phyloP scores from a whole-genome alignment of 2,888 invertebrate genomes.

The Calephelis perditalis region DNA sequence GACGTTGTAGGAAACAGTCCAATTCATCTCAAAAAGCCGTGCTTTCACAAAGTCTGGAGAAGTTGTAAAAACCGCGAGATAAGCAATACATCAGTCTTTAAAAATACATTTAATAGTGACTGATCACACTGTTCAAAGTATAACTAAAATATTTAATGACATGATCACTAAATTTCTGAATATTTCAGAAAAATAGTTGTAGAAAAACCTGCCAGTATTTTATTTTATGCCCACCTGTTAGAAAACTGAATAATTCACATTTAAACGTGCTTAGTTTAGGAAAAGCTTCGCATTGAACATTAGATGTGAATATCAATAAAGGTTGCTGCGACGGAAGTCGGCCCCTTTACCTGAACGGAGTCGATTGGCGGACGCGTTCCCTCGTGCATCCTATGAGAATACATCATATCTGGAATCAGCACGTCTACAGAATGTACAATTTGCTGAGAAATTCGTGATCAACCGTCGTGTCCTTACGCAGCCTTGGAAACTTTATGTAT shows the following conservation, averaged over 20 bases:
- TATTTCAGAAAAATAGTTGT: too few relatives aligned
- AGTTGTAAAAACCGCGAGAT: too few relatives aligned
- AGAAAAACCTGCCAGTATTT: too few relatives aligned
- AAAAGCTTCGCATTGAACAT: conserved; percentile 24
- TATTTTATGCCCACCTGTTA: too few relatives aligned
- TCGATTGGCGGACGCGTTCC: conserved; percentile 19
- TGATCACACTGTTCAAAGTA: too few relatives aligned
- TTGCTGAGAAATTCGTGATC: conserved; percentile 45
- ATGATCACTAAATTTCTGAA: too few relatives aligned
- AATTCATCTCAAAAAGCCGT: too few relatives aligned
- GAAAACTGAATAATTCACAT: background rate
- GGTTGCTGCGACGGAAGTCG: conserved; percentile 56
- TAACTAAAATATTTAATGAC: too few relatives aligned
- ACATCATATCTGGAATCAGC: conserved; percentile 39
- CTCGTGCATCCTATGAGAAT: conserved; percentile 36
- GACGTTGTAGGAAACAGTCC: too few relatives aligned
- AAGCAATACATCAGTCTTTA: too few relatives aligned
- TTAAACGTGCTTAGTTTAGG: background rate
- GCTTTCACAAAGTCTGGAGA: too few relatives aligned
- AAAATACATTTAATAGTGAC: too few relatives aligned
- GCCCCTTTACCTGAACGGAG: conserved; percentile 42
- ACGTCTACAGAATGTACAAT: conserved; percentile 45
- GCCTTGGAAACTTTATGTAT: conserved; percentile 51
- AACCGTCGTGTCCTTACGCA: conserved; percentile 40
- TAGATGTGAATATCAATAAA: conserved; percentile 38